phyloP scores from a whole-genome alignment of 1,140 invertebrate genomes.

The Palaemon carinicauda region DNA sequence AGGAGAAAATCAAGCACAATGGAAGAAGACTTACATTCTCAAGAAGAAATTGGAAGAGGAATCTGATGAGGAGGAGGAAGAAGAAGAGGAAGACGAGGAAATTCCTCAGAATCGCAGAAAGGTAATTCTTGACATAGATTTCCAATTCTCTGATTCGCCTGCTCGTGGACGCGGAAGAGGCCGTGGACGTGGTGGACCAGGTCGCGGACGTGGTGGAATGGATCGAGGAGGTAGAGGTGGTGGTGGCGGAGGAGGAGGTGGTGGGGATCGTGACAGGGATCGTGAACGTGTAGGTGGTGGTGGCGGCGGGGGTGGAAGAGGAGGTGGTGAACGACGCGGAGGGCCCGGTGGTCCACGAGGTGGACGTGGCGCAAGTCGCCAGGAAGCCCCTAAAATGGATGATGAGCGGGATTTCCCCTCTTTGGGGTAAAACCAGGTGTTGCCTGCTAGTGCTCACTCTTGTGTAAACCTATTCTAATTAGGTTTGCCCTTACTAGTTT shows the following conservation, averaged over 20 bases:
- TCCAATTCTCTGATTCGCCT: constrained; percentile 84
- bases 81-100: constrained; percentile 67
- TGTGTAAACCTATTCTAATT: not conserved
- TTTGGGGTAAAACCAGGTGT: constrained; percentile 72
- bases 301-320: constrained; percentile 50
- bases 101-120: constrained; percentile 88
- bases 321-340: constrained; percentile 43
- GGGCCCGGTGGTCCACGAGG: constrained; percentile 59
- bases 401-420: constrained; percentile 95
- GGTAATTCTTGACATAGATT: constrained; percentile 86
- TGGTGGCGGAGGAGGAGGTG: constrained; percentile 63
- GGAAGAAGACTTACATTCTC: constrained; percentile 90
- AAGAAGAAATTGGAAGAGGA: constrained; percentile 79
- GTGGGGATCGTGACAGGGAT: constrained; percentile 61
- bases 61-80: constrained; percentile 73
- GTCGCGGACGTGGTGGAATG: constrained; percentile 66
- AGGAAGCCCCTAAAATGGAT: constrained; percentile 89
- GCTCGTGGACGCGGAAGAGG: constrained; percentile 72
- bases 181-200: constrained; percentile 68
- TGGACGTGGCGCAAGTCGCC: constrained; percentile 63
- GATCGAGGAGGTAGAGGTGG: constrained; percentile 63
- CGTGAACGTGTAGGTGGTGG: constrained; percentile 62
- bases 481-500: constrained; percentile 48
- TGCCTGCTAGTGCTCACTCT: constrained; percentile 21
- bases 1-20: constrained; percentile 87